Conservation (phyloP, 1,140 invertebrate species). For the Cyclargus thomasi region DNA sequence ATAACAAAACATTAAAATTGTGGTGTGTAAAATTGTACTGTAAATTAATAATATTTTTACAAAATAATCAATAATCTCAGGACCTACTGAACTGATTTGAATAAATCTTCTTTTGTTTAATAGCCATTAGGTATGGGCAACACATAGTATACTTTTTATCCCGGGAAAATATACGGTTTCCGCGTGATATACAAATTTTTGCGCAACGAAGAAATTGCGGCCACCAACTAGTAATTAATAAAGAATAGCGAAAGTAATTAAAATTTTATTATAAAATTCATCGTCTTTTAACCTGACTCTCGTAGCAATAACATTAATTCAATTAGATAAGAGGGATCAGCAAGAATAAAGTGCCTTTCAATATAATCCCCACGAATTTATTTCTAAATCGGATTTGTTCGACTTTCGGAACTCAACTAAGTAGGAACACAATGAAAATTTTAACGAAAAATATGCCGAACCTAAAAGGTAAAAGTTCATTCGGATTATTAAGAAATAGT, state of each 20-base stretch:
- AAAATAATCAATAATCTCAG: no score
- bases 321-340: conserved; percentile 20
- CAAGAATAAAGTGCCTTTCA: conserved; percentile 22
- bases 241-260: neutral
- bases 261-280: conserved; percentile 12
- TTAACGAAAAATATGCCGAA: neutral
- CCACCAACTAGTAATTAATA: neutral
- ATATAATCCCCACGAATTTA: conserved; percentile 24
- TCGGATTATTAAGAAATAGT: neutral
- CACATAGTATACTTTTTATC: no score
- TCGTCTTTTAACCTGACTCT: conserved; percentile 15
- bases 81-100: no score
- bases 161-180: no score
- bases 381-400: conserved; percentile 22
- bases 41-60: no score
- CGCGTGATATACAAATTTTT: no score
- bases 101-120: no score
- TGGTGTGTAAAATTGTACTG: no score
- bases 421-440: conserved; percentile 2
- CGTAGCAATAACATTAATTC: conserved; percentile 20
- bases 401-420: conserved; percentile 18
- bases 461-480: neutral
- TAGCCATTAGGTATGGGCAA: no score
- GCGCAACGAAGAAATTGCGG: no score
- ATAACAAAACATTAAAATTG: no score